These are phyloP conservation scores for Myopa tessellatipennis DNA, from an alignment of 2,888 invertebrate genomes.

Conservation along the genomic window DNA sequence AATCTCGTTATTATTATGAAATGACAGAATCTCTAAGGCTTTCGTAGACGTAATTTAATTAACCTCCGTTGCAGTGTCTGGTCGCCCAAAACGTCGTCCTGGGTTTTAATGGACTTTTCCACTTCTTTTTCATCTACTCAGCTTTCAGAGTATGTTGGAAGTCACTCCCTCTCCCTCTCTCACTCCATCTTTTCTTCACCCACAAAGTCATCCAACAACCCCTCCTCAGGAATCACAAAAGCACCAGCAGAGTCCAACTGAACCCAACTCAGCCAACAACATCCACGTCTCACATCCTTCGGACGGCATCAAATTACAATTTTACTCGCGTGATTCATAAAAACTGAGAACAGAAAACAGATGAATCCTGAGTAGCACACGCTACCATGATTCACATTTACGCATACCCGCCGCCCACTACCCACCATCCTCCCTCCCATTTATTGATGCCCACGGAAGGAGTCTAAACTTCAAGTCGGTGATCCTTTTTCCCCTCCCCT, in stretches of 20 bases:
- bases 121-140: neutral
- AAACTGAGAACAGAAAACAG: slow-evolving; percentile 34
- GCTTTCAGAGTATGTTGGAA: slow-evolving; percentile 4
- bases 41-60: slow-evolving; percentile 5
- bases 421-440: neutral
- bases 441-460: slow-evolving; percentile 4
- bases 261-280: slow-evolving; percentile 30
- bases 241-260: slow-evolving; percentile 13
- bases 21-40: neutral
- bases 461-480: neutral
- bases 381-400: neutral
- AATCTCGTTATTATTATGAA: neutral
- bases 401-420: too few relatives aligned
- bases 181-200: neutral
- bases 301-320: slow-evolving; percentile 54
- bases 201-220: neutral
- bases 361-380: slow-evolving; percentile 7
- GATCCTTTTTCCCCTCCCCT: neutral
- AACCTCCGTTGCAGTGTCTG: neutral
- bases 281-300: slow-evolving; percentile 20
- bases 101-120: neutral
- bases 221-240: neutral
- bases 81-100: neutral
- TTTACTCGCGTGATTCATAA: slow-evolving; percentile 56
- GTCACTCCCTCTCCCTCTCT: neutral